Base-by-base conservation (phyloP, 2,888 invertebrate genomes). In the Meghimatium bilineatum region DNA sequence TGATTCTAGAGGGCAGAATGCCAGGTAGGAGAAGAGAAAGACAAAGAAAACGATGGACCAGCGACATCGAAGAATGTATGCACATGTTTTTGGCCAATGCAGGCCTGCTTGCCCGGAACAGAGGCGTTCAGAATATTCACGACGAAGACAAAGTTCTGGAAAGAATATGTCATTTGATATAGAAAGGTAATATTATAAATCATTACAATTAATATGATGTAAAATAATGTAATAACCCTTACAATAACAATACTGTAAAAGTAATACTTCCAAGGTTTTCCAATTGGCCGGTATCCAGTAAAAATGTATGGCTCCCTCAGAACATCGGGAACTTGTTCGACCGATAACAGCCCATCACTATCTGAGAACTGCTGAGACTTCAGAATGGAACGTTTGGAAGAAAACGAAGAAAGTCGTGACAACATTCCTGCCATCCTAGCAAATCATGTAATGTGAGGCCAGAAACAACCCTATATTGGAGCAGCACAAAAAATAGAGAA, bases 271-370 rank as follows among this genome's bases (percentile, higher is more conserved):
- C 89, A 89, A 0, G 88, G 79, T 75, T 86, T 84, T 49, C 87
- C 66, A 29, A 85, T 66, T 23, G 75, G 87, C 1, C 91, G 86
- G 86, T 90, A 91, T 29, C 90, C 91, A 5, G 85, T 83, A 32
- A 85, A 56, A 38, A 91, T 88, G 74, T 88, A 89, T 1, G 90
- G 91, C 80, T 91, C 91, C 38, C 86, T 82, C 74, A 89, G 89
- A 32, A 90, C 63, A 38, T 76, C 77, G 23, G 88, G 83, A 69
- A 89, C 86, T 44, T 87, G 83, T n/a, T 82, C 52, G 49, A 74
- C 80, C 1, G 80, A 38, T 60, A 87, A 20, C 56, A 56, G 6
- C 23, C 20, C 17, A 17, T 56, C 56, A 56, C 3, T 2, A 56
- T 20, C 23, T 8, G 23, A 2, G 10, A 17, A 17, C 14, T 3